phyloP scores from a whole-genome alignment of 2,888 invertebrate species.

The Gortyna flavago region DNA sequence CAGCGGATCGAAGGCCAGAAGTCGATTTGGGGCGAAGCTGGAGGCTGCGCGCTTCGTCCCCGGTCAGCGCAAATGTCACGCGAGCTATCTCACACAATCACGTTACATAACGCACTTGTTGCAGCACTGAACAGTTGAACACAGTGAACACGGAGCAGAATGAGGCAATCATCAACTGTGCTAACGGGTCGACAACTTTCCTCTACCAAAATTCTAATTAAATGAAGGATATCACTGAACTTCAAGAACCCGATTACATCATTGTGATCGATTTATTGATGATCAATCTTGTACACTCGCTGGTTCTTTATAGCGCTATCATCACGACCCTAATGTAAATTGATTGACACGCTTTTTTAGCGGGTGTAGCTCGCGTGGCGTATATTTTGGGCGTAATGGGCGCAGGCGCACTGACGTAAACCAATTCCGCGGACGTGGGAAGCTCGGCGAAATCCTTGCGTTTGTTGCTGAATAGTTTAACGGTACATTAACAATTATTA shows the following conservation, averaged over 20 bases:
- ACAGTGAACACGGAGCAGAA: conserved; percentile 38
- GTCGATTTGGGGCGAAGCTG: conserved; percentile 82
- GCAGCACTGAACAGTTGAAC: conserved; percentile 48
- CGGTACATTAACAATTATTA: conserved; percentile 74
- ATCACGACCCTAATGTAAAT: conserved; percentile 79
- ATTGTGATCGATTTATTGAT: conserved; percentile 58
- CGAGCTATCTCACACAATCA: conserved; percentile 76
- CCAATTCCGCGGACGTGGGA: conserved; percentile 83
- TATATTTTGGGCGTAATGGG: conserved; percentile 85
- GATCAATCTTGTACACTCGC: conserved; percentile 64
- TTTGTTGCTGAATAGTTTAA: conserved; percentile 76
- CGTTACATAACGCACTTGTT: conserved; percentile 76
- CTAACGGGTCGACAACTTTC: conserved; percentile 63
- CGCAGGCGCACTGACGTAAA: conserved; percentile 86
- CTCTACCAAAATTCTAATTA: conserved; percentile 69
- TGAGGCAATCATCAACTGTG: conserved; percentile 65
- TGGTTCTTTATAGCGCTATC: conserved; percentile 73
- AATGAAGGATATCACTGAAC: conserved; percentile 56
- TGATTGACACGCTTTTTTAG: conserved; percentile 87
- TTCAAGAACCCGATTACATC: conserved; percentile 54
- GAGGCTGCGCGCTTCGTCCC: conserved; percentile 70
- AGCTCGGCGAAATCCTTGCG: conserved; percentile 79
- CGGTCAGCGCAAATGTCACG: conserved; percentile 81
- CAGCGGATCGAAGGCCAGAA: conserved; percentile 80
- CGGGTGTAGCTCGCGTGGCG: conserved; percentile 78